These are phyloP conservation scores for Caenorhabditis inopinata DNA, from an alignment of 1,140 invertebrate species.

Conservation along the genomic window DNA sequence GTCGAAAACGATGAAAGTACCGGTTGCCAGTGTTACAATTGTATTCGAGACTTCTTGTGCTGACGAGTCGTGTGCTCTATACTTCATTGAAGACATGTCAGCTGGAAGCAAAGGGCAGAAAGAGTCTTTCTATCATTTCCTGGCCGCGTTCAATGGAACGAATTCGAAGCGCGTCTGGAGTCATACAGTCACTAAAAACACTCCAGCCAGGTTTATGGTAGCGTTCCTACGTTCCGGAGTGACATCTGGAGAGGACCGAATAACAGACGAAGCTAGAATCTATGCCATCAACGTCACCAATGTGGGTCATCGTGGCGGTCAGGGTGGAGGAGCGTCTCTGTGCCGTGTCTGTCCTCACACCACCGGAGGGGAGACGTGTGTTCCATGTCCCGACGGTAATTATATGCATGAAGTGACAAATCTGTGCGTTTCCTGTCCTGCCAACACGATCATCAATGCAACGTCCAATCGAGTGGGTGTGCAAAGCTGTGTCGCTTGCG, in stretches of 20 bases:
- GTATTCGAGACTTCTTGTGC: conserved; percentile 33
- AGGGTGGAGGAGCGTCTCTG: conserved; percentile 68
- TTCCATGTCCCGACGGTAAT: conserved; percentile 67
- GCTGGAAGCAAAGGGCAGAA: not conserved
- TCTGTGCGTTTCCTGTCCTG: conserved; percentile 40
- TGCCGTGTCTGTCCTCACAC: conserved; percentile 70
- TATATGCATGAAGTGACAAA: conserved; percentile 43
- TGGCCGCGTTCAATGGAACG: conserved; percentile 67
- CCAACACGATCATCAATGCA: conserved; percentile 23
- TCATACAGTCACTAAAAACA: conserved; percentile 68
- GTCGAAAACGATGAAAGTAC: conserved; percentile 50
- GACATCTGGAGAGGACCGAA: conserved; percentile 48
- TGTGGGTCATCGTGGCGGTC: conserved; percentile 67
- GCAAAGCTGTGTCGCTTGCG: conserved; percentile 38
- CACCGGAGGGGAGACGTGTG: conserved; percentile 67
- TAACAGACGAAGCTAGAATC: conserved; percentile 68
- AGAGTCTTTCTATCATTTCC: conserved; percentile 43
- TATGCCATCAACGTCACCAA: conserved; percentile 72
- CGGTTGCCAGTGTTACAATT: conserved; percentile 44
- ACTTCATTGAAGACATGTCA: conserved; percentile 36
- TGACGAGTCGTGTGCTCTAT: conserved; percentile 26
- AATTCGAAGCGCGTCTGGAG: conserved; percentile 52
- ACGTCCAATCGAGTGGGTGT: not conserved
- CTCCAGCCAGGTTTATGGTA: conserved; percentile 71
- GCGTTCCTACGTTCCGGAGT: conserved; percentile 70